phyloP scores from a whole-genome alignment of 2,888 invertebrate species.

The Xanthorhoe designata region DNA sequence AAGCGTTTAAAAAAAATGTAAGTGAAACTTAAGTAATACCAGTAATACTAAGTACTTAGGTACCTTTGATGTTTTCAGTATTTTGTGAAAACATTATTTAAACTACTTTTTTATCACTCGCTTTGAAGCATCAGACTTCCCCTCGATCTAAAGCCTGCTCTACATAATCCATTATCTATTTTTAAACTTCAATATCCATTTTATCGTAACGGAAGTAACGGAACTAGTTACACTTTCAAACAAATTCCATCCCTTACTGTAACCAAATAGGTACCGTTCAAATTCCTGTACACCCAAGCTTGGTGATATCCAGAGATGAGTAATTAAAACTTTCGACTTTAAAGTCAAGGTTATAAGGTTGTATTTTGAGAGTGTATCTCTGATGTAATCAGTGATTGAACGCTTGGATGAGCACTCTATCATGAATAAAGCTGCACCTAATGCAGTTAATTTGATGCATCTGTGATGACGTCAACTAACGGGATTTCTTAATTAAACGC shows the following conservation, averaged over 20 bases:
- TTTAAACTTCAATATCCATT: constrained; percentile 11
- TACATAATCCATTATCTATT: constrained; percentile 16
- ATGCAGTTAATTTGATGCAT: constrained; percentile 23
- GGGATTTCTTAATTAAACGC: not conserved
- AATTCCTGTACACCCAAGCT: not conserved
- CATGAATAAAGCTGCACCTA: constrained; percentile 23
- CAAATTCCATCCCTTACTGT: not conserved
- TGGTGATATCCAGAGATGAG: not conserved
- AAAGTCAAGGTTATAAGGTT: not conserved
- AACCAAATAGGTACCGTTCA: not conserved
- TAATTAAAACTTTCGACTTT: not conserved
- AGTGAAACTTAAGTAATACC: too few relatives aligned
- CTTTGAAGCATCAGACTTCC: too few relatives aligned
- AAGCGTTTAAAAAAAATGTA: too few relatives aligned
- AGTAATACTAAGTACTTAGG: too few relatives aligned
- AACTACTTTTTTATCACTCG: not conserved
- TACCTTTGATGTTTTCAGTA: not conserved
- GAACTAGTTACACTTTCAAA: constrained; percentile 2
- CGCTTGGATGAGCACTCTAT: constrained; percentile 20
- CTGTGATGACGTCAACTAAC: constrained; percentile 26
- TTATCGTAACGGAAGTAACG: constrained; percentile 20
- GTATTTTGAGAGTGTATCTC: not conserved
- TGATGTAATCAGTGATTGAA: constrained; percentile 19
- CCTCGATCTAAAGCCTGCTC: not conserved
- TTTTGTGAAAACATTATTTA: not conserved